Evolutionary conservation across 1,140 invertebrate genomes (phyloP).

Genomic region (Littorina saxatilis): DNA sequence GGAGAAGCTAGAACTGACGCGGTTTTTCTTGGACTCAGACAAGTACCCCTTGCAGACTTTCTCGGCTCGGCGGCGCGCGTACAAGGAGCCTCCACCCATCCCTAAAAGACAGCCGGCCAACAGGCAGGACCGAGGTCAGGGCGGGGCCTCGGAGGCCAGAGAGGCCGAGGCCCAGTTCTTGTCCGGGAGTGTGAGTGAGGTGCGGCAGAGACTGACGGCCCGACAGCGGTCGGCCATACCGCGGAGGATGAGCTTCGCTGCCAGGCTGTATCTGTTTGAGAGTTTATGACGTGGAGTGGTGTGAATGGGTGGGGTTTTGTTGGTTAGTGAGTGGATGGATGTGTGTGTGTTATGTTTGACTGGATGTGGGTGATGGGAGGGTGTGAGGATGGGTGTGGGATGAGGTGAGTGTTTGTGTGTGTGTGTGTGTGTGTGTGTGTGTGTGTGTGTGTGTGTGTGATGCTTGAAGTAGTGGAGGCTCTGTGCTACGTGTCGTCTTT

Average conservation of each 20-base stretch:
- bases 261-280: conserved; percentile 30
- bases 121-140: background rate
- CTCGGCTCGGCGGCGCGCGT: conserved; percentile 8
- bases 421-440: background rate
- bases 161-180: conserved; percentile 26
- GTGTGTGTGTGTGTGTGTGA: background rate
- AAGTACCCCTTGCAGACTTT: conserved; percentile 39
- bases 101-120: background rate
- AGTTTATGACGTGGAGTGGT: conserved; percentile 31
- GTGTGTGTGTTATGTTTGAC: background rate
- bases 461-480: too few relatives aligned
- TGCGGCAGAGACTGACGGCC: conserved; percentile 23
- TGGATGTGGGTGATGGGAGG: background rate
- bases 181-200: conserved; percentile 31
- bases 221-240: conserved; percentile 17
- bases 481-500: too few relatives aligned
- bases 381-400: background rate
- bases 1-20: conserved; percentile 37
- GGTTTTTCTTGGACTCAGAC: conserved; percentile 33
- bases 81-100: conserved; percentile 27
- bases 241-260: conserved; percentile 31
- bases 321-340: background rate
- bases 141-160: background rate
- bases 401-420: background rate
- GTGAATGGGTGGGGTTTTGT: background rate